phyloP scores from a whole-genome alignment of 1,140 invertebrate species.

The Lepidostoma basale region DNA sequence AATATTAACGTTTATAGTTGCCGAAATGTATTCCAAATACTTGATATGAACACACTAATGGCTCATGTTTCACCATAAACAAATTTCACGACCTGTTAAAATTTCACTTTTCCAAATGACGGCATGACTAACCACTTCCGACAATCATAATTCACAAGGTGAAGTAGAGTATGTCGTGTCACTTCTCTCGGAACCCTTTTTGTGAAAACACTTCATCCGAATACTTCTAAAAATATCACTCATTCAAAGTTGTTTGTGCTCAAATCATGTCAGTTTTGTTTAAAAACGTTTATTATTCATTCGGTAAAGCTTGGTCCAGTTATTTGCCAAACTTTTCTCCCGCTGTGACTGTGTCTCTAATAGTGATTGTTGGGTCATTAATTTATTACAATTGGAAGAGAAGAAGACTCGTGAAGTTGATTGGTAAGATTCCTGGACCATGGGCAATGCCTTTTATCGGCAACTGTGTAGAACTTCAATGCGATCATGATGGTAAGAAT shows the following conservation, averaged over 20 bases:
- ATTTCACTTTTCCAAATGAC: slow-evolving; percentile 21
- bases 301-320: not conserved
- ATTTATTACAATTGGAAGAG: slow-evolving; percentile 53
- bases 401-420: slow-evolving; percentile 53
- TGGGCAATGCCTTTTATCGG: slow-evolving; percentile 62
- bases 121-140: too few relatives aligned
- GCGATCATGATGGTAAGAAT: slow-evolving; percentile 43
- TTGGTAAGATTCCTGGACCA: slow-evolving; percentile 64
- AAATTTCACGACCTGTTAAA: not conserved
- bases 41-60: too few relatives aligned
- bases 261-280: slow-evolving; percentile 19
- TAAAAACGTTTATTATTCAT: slow-evolving; percentile 2
- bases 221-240: too few relatives aligned
- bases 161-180: too few relatives aligned
- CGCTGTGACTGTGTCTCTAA: slow-evolving; percentile 27
- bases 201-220: too few relatives aligned
- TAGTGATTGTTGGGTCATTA: slow-evolving; percentile 37
- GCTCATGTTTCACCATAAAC: not conserved
- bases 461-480: slow-evolving; percentile 40
- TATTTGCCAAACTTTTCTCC: slow-evolving; percentile 32
- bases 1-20: too few relatives aligned
- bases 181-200: too few relatives aligned
- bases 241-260: too few relatives aligned
- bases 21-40: too few relatives aligned
- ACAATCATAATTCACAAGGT: too few relatives aligned